These are phyloP conservation scores for Xanthia togata DNA, from an alignment of 2,888 invertebrate species.

Conservation along the genomic window DNA sequence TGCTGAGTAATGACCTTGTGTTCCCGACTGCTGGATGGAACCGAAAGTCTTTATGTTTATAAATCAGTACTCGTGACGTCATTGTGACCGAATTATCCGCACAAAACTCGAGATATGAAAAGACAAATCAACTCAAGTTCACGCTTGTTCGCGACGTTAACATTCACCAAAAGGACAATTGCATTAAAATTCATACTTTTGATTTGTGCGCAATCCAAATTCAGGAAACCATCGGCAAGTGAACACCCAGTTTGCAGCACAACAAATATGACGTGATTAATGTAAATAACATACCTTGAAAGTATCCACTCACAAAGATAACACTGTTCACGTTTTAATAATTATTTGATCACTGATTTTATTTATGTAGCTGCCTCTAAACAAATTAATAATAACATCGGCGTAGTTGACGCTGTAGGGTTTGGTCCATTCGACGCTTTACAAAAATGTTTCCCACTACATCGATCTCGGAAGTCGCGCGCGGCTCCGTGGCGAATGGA, in stretches of 20 bases:
- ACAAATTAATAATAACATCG: slow-evolving; percentile 78
- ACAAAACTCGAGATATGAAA: slow-evolving; percentile 73
- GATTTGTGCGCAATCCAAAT: slow-evolving; percentile 56
- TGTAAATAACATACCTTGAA: slow-evolving; percentile 83
- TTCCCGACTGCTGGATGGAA: slow-evolving; percentile 83
- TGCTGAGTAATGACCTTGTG: slow-evolving; percentile 86
- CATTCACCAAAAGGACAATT: slow-evolving; percentile 38
- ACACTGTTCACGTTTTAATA: slow-evolving; percentile 68
- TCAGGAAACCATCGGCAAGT: slow-evolving; percentile 69
- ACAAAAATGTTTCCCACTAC: slow-evolving; percentile 79
- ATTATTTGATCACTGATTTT: slow-evolving; percentile 64
- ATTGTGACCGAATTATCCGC: slow-evolving; percentile 84
- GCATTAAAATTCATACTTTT: slow-evolving; percentile 40
- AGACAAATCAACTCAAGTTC: slow-evolving; percentile 61
- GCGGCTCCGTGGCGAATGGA: slow-evolving; percentile 76
- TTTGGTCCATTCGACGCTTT: slow-evolving; percentile 81
- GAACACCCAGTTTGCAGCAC: slow-evolving; percentile 79
- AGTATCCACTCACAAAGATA: slow-evolving; percentile 70
- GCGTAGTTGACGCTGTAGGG: slow-evolving; percentile 77
- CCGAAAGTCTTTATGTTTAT: slow-evolving; percentile 86
- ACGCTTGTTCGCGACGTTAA: slow-evolving; percentile 38
- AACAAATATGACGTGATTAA: slow-evolving; percentile 80
- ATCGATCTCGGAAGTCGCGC: slow-evolving; percentile 79
- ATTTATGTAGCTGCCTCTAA: slow-evolving; percentile 49
- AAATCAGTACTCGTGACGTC: slow-evolving; percentile 88